Percentiles rank a stretch among this genome's conserved stretches.
Conservation (phyloP, 2,797 vertebrate genomes). For the Sarcoramphus papa region DNA sequence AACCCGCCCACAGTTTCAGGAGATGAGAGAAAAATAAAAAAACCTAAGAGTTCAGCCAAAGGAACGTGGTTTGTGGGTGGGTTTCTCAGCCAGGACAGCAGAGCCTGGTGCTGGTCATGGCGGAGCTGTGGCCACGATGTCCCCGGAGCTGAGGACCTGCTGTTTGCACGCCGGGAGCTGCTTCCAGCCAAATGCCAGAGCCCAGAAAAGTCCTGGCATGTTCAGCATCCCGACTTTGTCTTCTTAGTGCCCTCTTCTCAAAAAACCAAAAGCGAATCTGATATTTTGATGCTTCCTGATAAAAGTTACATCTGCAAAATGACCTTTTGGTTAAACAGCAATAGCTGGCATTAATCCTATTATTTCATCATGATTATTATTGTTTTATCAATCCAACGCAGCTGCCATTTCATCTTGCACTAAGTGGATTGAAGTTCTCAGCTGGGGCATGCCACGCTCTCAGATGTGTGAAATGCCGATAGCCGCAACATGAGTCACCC, state of each 20-base stretch:
- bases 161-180: neutral
- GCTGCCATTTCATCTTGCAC: conserved; percentile 54
- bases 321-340: conserved; percentile 55
- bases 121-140: accelerated
- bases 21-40: neutral
- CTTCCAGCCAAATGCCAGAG: neutral
- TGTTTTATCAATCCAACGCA: conserved; percentile 35
- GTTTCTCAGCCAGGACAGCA: neutral
- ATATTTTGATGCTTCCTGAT: conserved; percentile 16
- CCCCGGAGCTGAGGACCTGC: neutral
- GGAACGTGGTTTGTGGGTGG: neutral
- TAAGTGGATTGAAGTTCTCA: conserved; percentile 64
- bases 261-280: neutral
- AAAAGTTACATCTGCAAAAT: conserved; percentile 25
- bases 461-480: conserved; percentile 39
- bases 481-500: neutral
- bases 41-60: neutral
- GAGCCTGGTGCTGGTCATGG: neutral
- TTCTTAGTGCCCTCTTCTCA: neutral
- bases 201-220: neutral
- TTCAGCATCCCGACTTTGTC: neutral
- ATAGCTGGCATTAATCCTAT: conserved; percentile 51
- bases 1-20: neutral
- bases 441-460: conserved; percentile 9
- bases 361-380: conserved; percentile 20